Base-by-base conservation (phyloP, 2,113 vertebrate genomes). In the Dicerorhinus sumatrensis region DNA sequence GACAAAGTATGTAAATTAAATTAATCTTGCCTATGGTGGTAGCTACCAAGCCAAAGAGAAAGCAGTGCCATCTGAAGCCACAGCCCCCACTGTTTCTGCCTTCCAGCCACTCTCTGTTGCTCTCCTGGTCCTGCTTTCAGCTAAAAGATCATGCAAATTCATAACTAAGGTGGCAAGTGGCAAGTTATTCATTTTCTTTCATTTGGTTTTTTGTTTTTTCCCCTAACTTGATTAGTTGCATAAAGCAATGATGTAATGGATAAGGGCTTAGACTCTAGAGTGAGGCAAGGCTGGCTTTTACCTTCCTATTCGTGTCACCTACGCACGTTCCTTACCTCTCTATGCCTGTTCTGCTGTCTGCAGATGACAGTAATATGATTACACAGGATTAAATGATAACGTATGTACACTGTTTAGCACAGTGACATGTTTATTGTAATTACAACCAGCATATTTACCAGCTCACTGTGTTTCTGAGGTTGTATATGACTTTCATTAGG, bases 401-500 rank as follows among this genome's bases (percentile, higher is more conserved):
- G 0, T 36, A 4, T 8, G 4, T 29, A 42, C 7, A 51, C 70
- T 39, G 75, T 36, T 77, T 62, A 58, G 20, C 29, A 27, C 31
- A 3, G 2, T 33, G 12, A 63, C 29, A 13, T 16, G 17, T 88
- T 77, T 77, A 21, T 70, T 92, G 25, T 29, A 60, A 33, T 56
- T 80, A 11, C 18, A 72, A 3, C 62, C 58, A n/a, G 0, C 39
- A 1, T 65, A 51, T 29, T 92, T 69, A 42, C 29, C 48, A 89
- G 36, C 54, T 29, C 33, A 20, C 48, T 70, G 33, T 75, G 76
- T 65, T 93, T 94, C 29, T 95, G 69, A 96, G 56, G 21, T 51
- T 92, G 27, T 33, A 0, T 70, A 8, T 0, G 86, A 23, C 31
- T 73, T 96, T 58, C 51, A 3, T 97, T 98, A 99, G 99, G 98